A percentile compares a stretch with the other conserved stretches of the same genome.
Conservation (phyloP, 2,797 vertebrate genomes). For the Vultur gryphus region DNA sequence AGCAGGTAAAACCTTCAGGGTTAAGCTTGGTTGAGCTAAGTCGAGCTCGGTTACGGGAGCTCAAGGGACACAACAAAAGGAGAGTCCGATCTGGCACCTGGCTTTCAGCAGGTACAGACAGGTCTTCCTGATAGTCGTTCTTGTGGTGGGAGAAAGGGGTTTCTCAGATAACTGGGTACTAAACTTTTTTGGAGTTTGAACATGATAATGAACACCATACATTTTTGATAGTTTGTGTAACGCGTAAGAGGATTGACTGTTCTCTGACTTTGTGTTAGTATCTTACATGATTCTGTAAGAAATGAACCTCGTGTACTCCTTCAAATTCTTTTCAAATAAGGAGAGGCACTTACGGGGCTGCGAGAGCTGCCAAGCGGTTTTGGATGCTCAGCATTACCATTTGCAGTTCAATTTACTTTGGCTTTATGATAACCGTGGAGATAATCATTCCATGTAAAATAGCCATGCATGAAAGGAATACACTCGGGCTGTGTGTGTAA, state of each 20-base stretch:
- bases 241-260: neutral
- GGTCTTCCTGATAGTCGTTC: neutral
- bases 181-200: neutral
- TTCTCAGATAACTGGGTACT: neutral
- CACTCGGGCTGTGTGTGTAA: neutral
- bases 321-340: neutral
- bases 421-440: neutral
- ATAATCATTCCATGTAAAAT: neutral
- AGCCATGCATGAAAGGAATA: neutral
- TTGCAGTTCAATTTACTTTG: neutral
- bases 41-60: neutral
- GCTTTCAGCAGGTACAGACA: neutral
- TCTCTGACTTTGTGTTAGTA: neutral
- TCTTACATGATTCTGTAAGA: neutral
- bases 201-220: fast-evolving
- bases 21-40: neutral
- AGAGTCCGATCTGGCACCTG: neutral
- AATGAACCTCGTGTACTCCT: neutral
- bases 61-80: neutral
- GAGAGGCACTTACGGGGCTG: neutral
- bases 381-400: neutral
- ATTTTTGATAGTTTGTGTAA: neutral
- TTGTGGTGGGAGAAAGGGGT: neutral
- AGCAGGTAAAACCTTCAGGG: neutral
- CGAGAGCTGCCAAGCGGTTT: neutral